A percentile compares a stretch with the other conserved stretches of the same genome.
These are phyloP conservation scores for Tortricodes alternella DNA, from an alignment of 2,888 invertebrate genomes.

Conservation along the genomic window DNA sequence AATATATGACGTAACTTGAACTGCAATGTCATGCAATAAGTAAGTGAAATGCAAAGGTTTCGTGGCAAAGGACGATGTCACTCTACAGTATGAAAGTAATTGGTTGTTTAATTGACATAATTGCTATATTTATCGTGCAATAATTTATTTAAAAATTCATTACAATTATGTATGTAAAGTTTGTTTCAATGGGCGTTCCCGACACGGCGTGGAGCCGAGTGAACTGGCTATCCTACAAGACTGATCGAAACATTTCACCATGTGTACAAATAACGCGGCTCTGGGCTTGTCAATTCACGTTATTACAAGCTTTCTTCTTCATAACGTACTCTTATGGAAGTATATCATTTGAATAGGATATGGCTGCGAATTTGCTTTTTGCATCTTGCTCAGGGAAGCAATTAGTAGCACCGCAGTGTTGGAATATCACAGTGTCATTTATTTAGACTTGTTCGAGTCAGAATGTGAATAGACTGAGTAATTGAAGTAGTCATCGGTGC, in stretches of 20 bases:
- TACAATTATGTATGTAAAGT: slow-evolving; percentile 66
- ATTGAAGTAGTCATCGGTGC: slow-evolving; percentile 28
- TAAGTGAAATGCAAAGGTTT: slow-evolving; percentile 48
- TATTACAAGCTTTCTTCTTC: slow-evolving; percentile 26
- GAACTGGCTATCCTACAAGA: slow-evolving; percentile 69
- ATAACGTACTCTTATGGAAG: slow-evolving; percentile 21
- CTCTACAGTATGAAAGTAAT: slow-evolving; percentile 45
- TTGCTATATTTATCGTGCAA: slow-evolving; percentile 73
- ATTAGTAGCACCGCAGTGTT: too few relatives aligned
- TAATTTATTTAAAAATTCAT: slow-evolving; percentile 73
- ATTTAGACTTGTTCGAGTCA: slow-evolving; percentile 48
- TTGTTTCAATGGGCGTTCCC: slow-evolving; percentile 66
- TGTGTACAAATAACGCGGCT: slow-evolving; percentile 56
- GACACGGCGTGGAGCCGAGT: slow-evolving; percentile 52
- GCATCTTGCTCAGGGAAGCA: slow-evolving; percentile 36
- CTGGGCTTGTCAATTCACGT: slow-evolving; percentile 70
- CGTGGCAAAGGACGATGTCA: slow-evolving; percentile 52
- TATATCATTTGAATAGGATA: slow-evolving; percentile 20
- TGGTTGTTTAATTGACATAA: slow-evolving; percentile 50
- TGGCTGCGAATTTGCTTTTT: slow-evolving; percentile 19
- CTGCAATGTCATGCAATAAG: slow-evolving; percentile 60
- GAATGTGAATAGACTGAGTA: slow-evolving; percentile 62
- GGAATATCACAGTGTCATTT: slow-evolving; percentile 33
- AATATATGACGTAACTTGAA: slow-evolving; percentile 52
- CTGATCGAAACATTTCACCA: slow-evolving; percentile 75